Base-by-base conservation (phyloP, 2,797 vertebrate species). In the Sebastolobus altivelis region DNA sequence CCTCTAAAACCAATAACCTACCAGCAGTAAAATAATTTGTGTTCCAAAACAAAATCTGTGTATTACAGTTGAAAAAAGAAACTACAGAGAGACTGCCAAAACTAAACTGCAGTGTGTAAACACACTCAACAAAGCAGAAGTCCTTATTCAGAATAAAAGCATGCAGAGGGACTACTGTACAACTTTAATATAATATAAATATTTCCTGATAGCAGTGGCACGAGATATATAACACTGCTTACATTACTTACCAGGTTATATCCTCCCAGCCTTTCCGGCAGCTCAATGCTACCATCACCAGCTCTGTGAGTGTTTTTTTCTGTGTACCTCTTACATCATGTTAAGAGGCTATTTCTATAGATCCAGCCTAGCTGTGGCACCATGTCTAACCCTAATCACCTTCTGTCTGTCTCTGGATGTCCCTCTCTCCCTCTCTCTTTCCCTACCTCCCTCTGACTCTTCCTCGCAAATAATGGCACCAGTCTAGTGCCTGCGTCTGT, bases 261-360 rank as follows among this genome's bases (percentile, higher is more conserved):
- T 65, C 52, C 59, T 22, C 29, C 25, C 76, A 65, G 62, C 70
- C 72, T 68, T 63, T 49, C 84, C 54, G 81, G 80, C 82, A 89
- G 56, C 68, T 70, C 78, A 77, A 11, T 16, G 40, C 80, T 40
- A 55, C 72, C 65, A 81, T 83, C 68, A 75, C 71, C 40, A 81
- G 67, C 66, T 43, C 40, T 20, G 27, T 35, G 72, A 33, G 63
- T 72, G 76, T 82, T 82, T 56, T 79, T 68, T 56, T 80, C 49
- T 75, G 74, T 77, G 71, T 73, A 46, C 61, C 72, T 85, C 87
- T 66, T 94, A 82, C 76, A 92, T 94, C 91, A 93, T 82, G 86
- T 67, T 94, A 92, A 94, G 90, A 94, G 92, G 91, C 88, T 35
- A 87, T 93, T 93, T 92, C 88, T 89, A 93, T 94, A 92, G 93